A percentile compares a stretch with the other conserved stretches of the same genome.
phyloP scores from a whole-genome alignment of 2,888 invertebrate species.

The Rhaphigaster nebulosa region DNA sequence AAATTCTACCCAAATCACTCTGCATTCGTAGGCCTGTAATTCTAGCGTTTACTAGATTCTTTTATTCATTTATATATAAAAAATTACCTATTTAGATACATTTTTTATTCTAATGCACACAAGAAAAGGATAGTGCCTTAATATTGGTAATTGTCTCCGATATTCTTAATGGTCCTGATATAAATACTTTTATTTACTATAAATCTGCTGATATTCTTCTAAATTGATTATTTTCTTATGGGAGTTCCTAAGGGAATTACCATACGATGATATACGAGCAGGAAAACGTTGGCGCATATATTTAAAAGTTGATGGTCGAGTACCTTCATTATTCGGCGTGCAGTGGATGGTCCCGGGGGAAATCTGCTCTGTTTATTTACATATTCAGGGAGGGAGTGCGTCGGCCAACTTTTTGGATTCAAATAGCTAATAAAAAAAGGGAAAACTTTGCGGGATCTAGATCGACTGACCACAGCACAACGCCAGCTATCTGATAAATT shows the following conservation, averaged over 20 bases:
- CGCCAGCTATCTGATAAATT: conserved; percentile 9
- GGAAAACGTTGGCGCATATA: conserved; percentile 26
- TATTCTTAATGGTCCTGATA: neutral
- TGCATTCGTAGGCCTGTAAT: too few relatives aligned
- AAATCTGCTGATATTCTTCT: neutral
- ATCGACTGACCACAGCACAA: neutral
- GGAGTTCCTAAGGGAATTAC: neutral
- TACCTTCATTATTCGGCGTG: neutral
- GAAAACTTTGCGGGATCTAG: neutral
- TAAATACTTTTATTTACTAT: neutral
- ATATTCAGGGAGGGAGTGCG: neutral
- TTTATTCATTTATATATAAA: neutral
- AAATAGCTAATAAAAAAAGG: conserved; percentile 27
- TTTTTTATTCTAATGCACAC: neutral
- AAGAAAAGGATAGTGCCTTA: neutral
- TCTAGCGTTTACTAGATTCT: too few relatives aligned
- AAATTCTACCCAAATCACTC: too few relatives aligned
- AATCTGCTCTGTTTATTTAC: conserved; percentile 46
- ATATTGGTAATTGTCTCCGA: too few relatives aligned
- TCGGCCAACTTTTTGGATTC: conserved; percentile 26
- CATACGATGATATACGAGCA: neutral
- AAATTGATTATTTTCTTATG: neutral
- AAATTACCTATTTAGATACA: neutral
- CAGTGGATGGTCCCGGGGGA: conserved; percentile 16
- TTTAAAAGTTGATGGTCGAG: conserved; percentile 40